A percentile compares a stretch with the other conserved stretches of the same genome.
phyloP scores from a whole-genome alignment of 2,797 vertebrate genomes.

The Sarcophilus harrisii region DNA sequence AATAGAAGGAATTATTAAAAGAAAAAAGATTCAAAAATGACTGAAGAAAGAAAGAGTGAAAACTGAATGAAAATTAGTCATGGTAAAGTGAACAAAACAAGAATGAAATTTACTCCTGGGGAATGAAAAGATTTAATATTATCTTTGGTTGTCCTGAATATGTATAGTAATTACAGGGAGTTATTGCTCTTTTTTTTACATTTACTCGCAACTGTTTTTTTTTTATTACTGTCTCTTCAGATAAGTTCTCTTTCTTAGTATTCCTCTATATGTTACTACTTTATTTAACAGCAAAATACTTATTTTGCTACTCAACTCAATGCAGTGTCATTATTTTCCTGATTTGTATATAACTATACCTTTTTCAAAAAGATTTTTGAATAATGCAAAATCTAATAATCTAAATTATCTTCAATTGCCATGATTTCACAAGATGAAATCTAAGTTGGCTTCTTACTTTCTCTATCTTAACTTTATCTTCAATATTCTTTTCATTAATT shows the following conservation, averaged over 20 bases:
- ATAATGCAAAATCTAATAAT: background rate
- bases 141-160: background rate
- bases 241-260: background rate
- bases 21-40: background rate
- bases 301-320: constrained; percentile 1
- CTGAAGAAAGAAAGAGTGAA: constrained; percentile 7
- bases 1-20: background rate
- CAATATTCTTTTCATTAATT: background rate
- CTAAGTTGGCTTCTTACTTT: constrained; percentile 17
- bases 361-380: background rate
- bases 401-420: background rate
- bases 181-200: background rate
- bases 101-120: background rate
- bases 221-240: background rate
- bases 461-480: constrained; percentile 9
- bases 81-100: constrained; percentile 25
- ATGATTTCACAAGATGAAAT: constrained; percentile 29
- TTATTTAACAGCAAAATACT: constrained; percentile 9
- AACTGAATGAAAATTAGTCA: background rate
- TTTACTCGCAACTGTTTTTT: background rate
- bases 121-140: background rate
- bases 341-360: background rate
- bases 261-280: constrained; percentile 15
- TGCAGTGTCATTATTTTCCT: background rate
- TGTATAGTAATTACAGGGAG: background rate